Evolutionary conservation across 2,888 invertebrate genomes (phyloP).

Genomic region (Drosophila maculinotata): DNA sequence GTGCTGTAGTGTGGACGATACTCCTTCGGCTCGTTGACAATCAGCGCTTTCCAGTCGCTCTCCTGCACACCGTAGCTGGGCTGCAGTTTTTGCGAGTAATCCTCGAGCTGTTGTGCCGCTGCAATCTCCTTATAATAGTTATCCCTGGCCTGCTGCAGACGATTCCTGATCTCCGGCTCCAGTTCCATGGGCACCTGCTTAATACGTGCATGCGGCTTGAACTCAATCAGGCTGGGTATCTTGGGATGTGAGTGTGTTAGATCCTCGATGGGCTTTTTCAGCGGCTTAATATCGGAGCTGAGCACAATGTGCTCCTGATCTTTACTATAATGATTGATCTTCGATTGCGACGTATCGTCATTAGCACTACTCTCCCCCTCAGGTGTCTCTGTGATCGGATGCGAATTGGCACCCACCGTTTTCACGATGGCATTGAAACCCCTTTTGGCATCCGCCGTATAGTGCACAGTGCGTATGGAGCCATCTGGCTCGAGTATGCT

Average conservation of each 20-base stretch:
- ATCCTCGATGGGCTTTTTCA: constrained; percentile 82
- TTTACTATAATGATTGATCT: constrained; percentile 85
- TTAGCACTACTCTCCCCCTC: constrained; percentile 68
- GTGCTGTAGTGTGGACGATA: constrained; percentile 64
- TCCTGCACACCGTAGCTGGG: constrained; percentile 73
- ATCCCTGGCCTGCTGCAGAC: constrained; percentile 72
- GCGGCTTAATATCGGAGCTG: constrained; percentile 83
- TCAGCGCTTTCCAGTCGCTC: constrained; percentile 82
- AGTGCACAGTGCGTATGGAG: constrained; percentile 86
- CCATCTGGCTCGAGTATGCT: constrained; percentile 90
- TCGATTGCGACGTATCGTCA: constrained; percentile 84
- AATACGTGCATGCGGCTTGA: constrained; percentile 83
- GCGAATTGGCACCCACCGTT: constrained; percentile 85
- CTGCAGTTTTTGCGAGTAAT: constrained; percentile 55
- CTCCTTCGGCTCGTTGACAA: constrained; percentile 70
- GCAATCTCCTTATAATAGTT: constrained; percentile 79
- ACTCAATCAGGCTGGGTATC: constrained; percentile 83
- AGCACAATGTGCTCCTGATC: constrained; percentile 85
- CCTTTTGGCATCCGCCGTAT: constrained; percentile 86
- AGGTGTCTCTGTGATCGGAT: constrained; percentile 83
- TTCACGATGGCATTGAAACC: constrained; percentile 87
- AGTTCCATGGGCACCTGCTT: constrained; percentile 84
- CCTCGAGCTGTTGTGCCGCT: constrained; percentile 61
- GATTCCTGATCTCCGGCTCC: constrained; percentile 77
- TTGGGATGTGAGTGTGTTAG: constrained; percentile 82